These are phyloP conservation scores for Drosophila falleni DNA, from an alignment of 2,888 invertebrate genomes.

Conservation along the genomic window DNA sequence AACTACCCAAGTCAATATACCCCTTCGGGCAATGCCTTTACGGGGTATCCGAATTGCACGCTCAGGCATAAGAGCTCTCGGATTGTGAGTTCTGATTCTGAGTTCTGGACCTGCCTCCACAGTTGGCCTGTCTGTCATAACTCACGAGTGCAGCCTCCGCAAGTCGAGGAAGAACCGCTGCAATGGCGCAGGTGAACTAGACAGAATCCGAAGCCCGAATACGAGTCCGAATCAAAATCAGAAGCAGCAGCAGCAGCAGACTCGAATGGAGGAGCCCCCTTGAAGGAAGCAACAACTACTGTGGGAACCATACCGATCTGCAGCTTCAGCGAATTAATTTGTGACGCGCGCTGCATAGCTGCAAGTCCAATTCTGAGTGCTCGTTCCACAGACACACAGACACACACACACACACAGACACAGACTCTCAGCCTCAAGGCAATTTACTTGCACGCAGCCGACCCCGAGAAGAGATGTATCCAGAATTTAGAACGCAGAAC, in stretches of 20 bases:
- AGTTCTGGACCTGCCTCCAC: constrained; percentile 43
- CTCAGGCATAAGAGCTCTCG: constrained; percentile 69
- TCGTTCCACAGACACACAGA: constrained; percentile 35
- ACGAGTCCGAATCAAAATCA: constrained; percentile 31
- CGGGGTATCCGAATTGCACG: constrained; percentile 62
- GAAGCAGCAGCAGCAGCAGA: constrained; percentile 7
- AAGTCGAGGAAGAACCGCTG: constrained; percentile 72
- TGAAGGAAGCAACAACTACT: constrained; percentile 69
- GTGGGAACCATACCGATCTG: constrained; percentile 76
- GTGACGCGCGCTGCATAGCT: constrained; percentile 75
- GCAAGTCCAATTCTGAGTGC: constrained; percentile 54
- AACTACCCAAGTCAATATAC: background rate
- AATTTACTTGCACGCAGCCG: constrained; percentile 73
- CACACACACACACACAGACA: constrained; percentile 14
- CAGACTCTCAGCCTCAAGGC: constrained; percentile 62
- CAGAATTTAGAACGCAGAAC: constrained; percentile 15
- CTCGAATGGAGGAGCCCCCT: constrained; percentile 31
- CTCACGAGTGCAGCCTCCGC: constrained; percentile 71
- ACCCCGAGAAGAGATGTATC: constrained; percentile 13
- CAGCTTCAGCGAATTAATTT: constrained; percentile 75
- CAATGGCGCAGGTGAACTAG: constrained; percentile 78
- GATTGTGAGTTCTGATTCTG: constrained; percentile 29
- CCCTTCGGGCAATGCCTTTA: background rate
- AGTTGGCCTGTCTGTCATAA: constrained; percentile 78
- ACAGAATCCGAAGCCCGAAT: constrained; percentile 25